phyloP scores from a whole-genome alignment of 35 echinoderm and acorn worm genomes.

The Ptychodera flava region DNA sequence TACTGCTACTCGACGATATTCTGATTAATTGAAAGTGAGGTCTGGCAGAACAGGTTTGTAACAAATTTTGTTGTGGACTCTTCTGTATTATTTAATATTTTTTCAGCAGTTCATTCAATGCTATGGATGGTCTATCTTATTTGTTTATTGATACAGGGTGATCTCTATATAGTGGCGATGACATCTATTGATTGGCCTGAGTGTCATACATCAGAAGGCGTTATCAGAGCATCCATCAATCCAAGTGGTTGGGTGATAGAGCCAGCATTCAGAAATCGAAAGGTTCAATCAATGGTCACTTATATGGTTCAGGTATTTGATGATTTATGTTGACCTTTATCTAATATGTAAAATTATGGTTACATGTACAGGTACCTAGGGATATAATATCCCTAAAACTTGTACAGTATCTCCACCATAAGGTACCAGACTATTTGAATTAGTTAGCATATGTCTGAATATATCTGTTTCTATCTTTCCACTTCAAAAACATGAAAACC shows the following conservation, averaged over 20 bases:
- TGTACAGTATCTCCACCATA: not conserved
- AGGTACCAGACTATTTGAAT: not conserved
- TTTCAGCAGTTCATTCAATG: too few species aligned
- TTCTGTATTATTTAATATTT: too few species aligned
- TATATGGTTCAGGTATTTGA: constrained; percentile 75
- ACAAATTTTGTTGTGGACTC: too few species aligned
- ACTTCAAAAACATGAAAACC: not conserved
- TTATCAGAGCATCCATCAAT: constrained; percentile 35
- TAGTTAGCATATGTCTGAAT: not conserved
- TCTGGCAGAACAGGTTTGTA: too few species aligned
- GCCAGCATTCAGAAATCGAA: constrained; percentile 38
- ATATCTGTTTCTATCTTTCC: not conserved
- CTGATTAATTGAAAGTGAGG: too few species aligned
- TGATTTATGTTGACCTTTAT: too few species aligned
- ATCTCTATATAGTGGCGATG: constrained; percentile 59
- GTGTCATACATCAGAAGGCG: constrained; percentile 44
- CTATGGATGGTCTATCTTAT: too few species aligned
- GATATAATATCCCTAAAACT: too few species aligned
- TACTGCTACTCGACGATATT: too few species aligned
- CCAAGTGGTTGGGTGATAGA: constrained; percentile 94
- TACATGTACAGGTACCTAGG: too few species aligned
- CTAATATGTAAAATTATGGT: too few species aligned
- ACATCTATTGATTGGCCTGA: constrained; percentile 52
- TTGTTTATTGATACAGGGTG: constrained; percentile 48
- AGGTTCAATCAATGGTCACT: constrained; percentile 74